Evolutionary conservation across 1,140 invertebrate genomes (phyloP).

Genomic region (Drosophila athabasca): DNA sequence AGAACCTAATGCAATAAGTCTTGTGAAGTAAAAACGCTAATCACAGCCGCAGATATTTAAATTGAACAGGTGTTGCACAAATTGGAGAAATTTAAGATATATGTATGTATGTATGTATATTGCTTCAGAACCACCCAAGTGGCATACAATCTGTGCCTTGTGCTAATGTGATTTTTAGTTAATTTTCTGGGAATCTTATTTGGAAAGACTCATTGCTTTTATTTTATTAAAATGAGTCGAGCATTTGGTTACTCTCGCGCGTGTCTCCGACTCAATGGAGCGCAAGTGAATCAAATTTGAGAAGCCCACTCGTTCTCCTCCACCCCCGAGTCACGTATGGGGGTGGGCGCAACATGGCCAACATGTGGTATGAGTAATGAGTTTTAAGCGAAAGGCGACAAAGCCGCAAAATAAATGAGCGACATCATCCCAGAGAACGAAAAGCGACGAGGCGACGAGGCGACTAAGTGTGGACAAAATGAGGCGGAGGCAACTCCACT

Average conservation of each 20-base stretch:
- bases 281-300: slow-evolving; percentile 40
- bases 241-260: slow-evolving; percentile 10
- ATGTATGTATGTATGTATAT: no score
- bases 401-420: slow-evolving; percentile 58
- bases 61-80: no score
- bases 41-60: no score
- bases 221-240: slow-evolving; percentile 48
- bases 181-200: slow-evolving; percentile 42
- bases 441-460: slow-evolving; percentile 16
- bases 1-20: no score
- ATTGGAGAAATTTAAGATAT: no score
- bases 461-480: slow-evolving; percentile 9
- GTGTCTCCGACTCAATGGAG: slow-evolving; percentile 43
- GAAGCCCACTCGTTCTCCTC: neutral
- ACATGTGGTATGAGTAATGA: slow-evolving; percentile 73
- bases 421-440: neutral
- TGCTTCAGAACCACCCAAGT: no score
- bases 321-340: neutral
- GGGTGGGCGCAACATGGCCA: slow-evolving; percentile 27
- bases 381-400: slow-evolving; percentile 28
- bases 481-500: neutral
- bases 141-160: no score
- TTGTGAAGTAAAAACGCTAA: no score
- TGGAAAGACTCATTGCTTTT: slow-evolving; percentile 45
- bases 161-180: slow-evolving; percentile 28